These are phyloP conservation scores for Linepithema humile DNA, from an alignment of 1,140 invertebrate genomes.

Conservation along the genomic window DNA sequence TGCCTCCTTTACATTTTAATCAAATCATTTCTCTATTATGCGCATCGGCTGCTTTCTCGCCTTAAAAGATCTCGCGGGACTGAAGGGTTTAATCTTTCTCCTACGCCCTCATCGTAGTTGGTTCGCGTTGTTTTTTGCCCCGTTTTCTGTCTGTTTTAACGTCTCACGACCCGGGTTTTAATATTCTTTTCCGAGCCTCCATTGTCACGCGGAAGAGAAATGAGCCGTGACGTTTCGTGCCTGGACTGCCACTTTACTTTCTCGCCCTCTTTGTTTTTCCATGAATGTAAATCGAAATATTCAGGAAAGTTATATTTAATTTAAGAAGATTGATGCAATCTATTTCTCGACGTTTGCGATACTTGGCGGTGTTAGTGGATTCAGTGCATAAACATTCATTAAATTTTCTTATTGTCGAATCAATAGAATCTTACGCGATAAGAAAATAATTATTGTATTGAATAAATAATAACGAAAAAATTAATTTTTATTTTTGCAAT, in stretches of 20 bases:
- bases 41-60: conserved; percentile 70
- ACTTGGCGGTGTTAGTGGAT: no score
- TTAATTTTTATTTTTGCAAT: no score
- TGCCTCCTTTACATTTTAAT: conserved; percentile 84
- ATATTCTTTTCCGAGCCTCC: conserved; percentile 36
- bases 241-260: conserved; percentile 22
- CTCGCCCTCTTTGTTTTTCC: not conserved
- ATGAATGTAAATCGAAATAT: not conserved
- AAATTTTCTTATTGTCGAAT: no score
- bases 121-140: conserved; percentile 31
- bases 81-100: conserved; percentile 74
- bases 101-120: not conserved
- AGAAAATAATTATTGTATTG: no score
- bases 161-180: conserved; percentile 2
- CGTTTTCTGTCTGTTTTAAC: conserved; percentile 15
- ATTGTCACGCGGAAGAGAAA: conserved; percentile 43
- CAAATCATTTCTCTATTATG: conserved; percentile 84
- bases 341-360: not conserved
- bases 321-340: not conserved
- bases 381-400: no score
- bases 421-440: no score
- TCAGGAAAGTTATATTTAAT: not conserved
- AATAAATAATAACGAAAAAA: no score
- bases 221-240: conserved; percentile 49
- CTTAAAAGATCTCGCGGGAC: conserved; percentile 71